Base-by-base conservation (phyloP, 2,797 vertebrate genomes). In the Monodelphis domestica region DNA sequence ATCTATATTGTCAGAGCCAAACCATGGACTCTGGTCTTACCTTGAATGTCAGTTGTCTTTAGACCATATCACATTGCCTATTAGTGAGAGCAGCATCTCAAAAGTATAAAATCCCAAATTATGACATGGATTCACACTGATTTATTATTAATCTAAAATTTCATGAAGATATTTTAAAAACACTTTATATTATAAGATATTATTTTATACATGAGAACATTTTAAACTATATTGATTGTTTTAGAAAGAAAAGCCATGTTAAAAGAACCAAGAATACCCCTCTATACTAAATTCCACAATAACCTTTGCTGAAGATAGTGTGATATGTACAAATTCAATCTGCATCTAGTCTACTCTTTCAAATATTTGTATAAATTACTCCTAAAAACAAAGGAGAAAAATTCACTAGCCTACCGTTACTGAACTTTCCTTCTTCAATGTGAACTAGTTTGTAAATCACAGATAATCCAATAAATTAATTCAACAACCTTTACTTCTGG, bases 391-490 rank as follows among this genome's bases (percentile, higher is more conserved):
- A 78, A 78, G 21, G 21, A 95, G 88, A 26, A 93, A 89, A 97
- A 94, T 53, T 70, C 59, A 95, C 29, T 54, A 56, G 30, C 9
- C 17, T 28, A 90, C 57, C n/a, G 90, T 92, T 92, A 9, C 89
- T 29, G 53, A 7, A 3, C 52, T 53, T 90, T 26, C 9, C 24
- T 30, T 51, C 45, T 94, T 63, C 70, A 94, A 91, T 12, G 2
- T 26, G 90, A 94, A 93, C 54, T 2, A 95, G 59, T 7, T 50
- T 91, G 88, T 88, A 91, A 93, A n/a, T 54, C 11, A 12, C 4
- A 21, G 78, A 89, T 59, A 94, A 93, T 17, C 55, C 29, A 29
- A 78, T 88, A 91, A 96, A 17, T 92, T 94, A 4, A 38, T 87
- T 45, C 53, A 45, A 38, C 21, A 12, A 3, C 90, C 38, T 95